These are phyloP conservation scores for Phyllotreta striolata DNA, from an alignment of 2,888 invertebrate genomes.

Conservation along the genomic window DNA sequence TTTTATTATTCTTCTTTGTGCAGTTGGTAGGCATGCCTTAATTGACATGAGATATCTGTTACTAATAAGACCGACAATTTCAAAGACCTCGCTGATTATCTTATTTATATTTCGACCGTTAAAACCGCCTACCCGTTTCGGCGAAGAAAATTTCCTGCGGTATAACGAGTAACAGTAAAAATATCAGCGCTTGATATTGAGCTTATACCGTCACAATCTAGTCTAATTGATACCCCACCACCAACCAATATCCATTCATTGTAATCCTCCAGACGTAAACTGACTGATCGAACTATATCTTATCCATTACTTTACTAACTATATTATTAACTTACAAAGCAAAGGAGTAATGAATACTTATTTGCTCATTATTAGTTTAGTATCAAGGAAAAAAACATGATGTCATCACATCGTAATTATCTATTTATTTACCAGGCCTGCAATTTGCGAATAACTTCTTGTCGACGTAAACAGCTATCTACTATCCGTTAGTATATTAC, in stretches of 20 bases:
- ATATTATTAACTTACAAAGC: no score
- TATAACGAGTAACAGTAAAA: constrained; percentile 44
- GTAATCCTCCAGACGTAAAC: no score
- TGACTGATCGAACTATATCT: no score
- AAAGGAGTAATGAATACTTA: no score
- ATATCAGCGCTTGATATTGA: constrained; percentile 40
- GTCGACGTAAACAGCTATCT: constrained; percentile 35
- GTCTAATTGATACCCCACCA: constrained; percentile 46
- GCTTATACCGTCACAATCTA: constrained; percentile 38
- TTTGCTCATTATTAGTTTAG: not conserved
- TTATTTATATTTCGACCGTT: constrained; percentile 46
- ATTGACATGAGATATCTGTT: constrained; percentile 49
- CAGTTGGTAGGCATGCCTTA: constrained; percentile 46
- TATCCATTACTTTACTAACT: no score
- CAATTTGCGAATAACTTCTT: constrained; percentile 39
- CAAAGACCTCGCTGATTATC: constrained; percentile 45
- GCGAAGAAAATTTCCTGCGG: constrained; percentile 40
- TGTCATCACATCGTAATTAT: constrained; percentile 32
- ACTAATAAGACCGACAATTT: constrained; percentile 49
- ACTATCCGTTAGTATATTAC: no score
- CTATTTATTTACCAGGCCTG: constrained; percentile 31
- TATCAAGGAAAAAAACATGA: constrained; percentile 30
- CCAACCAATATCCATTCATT: constrained; percentile 18
- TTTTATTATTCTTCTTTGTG: constrained; percentile 42
- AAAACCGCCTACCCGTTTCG: constrained; percentile 43